Evolutionary conservation across 2,888 invertebrate genomes (phyloP), one percentile per base, ranked within the genome.

Genomic region (Metacarcinus magister): DNA sequence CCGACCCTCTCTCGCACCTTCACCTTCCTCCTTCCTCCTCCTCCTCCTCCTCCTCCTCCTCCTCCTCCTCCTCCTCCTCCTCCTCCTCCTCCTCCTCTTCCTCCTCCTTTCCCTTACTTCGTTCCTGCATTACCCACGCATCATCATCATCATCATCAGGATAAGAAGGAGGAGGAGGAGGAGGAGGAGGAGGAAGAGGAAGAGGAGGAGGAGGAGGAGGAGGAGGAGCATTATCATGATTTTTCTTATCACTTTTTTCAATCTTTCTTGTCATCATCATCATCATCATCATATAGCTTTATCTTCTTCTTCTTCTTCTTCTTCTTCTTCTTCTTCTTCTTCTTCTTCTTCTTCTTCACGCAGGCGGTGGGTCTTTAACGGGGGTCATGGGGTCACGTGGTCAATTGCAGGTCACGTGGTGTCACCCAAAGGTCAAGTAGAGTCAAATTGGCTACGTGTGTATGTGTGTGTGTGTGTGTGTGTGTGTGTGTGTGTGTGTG

Each of bases 341-440:
- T 60, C 60, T 19, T 16, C 8, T 60, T 19, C 60, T 67, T 32
- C 46, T 46, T 28, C 44, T 28, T 46, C 44, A 28, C 46, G 10
- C 90, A 2, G 44, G 43, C 67, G 67, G n/a, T 28, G 32, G 32
- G 7, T 82, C 82, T 28, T 82, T 82, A 5, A 82, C 82, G 82
- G 82, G 32, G 82, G 82, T 82, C 82, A 82, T 13, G 19, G 82
- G 82, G 82, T 82, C 28, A 28, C 32, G 82, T 82, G 82, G 82
- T 82, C 82, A 82, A 10, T 82, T 28, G 19, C 82, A 82, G 82
- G 32, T 82, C 82, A 82, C 32, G 28, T 82, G 82, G 32, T 10
- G 82, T 82, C 32, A 32, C 32, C 32, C 19, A 32, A 82, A 13
- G 32, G 32, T 82, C 82, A 82, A 82, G 82, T 82, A 28, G 82